Percentiles rank a stretch among this genome's conserved stretches.
These are phyloP conservation scores for Sericinus montela DNA, from an alignment of 2,888 invertebrate genomes.

Conservation along the genomic window DNA sequence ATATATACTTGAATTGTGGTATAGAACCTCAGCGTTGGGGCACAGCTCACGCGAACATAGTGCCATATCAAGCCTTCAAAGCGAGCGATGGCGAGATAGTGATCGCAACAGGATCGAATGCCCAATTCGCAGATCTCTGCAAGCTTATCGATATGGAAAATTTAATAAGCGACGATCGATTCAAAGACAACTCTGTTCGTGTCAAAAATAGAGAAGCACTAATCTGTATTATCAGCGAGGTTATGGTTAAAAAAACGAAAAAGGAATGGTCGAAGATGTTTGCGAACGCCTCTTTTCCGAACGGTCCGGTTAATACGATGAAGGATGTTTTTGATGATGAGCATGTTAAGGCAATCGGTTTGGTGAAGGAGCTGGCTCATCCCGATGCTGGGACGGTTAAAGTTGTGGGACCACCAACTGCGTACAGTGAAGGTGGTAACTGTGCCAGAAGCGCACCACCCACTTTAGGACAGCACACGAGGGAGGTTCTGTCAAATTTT, in stretches of 20 bases:
- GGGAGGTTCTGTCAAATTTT: constrained; percentile 83
- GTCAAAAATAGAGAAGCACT: constrained; percentile 87
- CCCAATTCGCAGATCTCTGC: constrained; percentile 88
- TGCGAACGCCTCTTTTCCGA: constrained; percentile 88
- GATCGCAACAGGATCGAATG: constrained; percentile 92
- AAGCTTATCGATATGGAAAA: constrained; percentile 79
- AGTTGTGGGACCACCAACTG: constrained; percentile 92
- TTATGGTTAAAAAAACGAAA: constrained; percentile 81
- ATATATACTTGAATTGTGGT: constrained; percentile 93
- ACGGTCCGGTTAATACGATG: constrained; percentile 94
- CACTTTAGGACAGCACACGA: constrained; percentile 92
- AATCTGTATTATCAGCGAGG: constrained; percentile 79
- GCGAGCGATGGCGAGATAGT: constrained; percentile 91
- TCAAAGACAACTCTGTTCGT: constrained; percentile 84
- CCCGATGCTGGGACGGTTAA: constrained; percentile 84
- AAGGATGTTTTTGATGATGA: constrained; percentile 92
- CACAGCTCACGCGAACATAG: constrained; percentile 96
- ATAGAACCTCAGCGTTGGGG: constrained; percentile 90
- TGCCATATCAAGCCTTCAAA: constrained; percentile 95
- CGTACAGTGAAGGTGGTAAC: constrained; percentile 86
- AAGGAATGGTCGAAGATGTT: constrained; percentile 87
- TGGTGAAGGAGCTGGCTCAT: constrained; percentile 86
- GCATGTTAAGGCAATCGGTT: constrained; percentile 86
- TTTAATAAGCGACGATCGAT: constrained; percentile 82
- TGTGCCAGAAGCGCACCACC: constrained; percentile 88